Percentiles rank a stretch among this genome's conserved stretches.
Evolutionary conservation across 2,797 vertebrate genomes (phyloP).

Genomic region (Pangasius krempfi): DNA sequence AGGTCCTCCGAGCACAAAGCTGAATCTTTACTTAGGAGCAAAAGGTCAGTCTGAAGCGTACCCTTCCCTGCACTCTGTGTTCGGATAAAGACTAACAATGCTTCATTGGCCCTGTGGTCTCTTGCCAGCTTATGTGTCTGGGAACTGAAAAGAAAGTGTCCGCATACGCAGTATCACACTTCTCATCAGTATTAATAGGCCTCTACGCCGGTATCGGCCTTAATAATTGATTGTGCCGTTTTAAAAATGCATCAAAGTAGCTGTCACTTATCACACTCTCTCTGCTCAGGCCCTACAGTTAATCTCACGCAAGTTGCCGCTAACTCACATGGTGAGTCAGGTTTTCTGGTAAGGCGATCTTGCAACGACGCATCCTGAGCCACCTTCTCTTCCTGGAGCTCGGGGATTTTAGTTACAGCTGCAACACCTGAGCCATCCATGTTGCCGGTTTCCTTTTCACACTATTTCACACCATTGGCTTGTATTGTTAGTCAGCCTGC

Average conservation of each 20-base stretch:
- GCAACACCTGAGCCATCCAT: slow-evolving; percentile 62
- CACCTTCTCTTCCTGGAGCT: slow-evolving; percentile 68
- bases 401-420: slow-evolving; percentile 72
- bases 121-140: slow-evolving; percentile 76
- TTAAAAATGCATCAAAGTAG: slow-evolving; percentile 78
- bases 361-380: slow-evolving; percentile 56
- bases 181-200: slow-evolving; percentile 70
- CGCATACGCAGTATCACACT: slow-evolving; percentile 69
- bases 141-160: slow-evolving; percentile 83
- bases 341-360: slow-evolving; percentile 81
- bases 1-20: not conserved
- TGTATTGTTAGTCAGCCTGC: slow-evolving; percentile 68
- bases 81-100: slow-evolving; percentile 63
- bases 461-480: slow-evolving; percentile 68
- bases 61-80: slow-evolving; percentile 60
- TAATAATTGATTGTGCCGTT: slow-evolving; percentile 71
- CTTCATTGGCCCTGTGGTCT: slow-evolving; percentile 67
- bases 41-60: slow-evolving; percentile 7
- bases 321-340: slow-evolving; percentile 78
- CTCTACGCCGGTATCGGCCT: slow-evolving; percentile 65
- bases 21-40: not conserved
- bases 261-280: slow-evolving; percentile 76
- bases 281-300: slow-evolving; percentile 65
- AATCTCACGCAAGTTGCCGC: slow-evolving; percentile 64
- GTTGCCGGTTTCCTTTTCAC: slow-evolving; percentile 75